A percentile compares a stretch with the other conserved stretches of the same genome.
phyloP scores from a whole-genome alignment of 2,797 vertebrate species.

The Eutrigla gurnardus region DNA sequence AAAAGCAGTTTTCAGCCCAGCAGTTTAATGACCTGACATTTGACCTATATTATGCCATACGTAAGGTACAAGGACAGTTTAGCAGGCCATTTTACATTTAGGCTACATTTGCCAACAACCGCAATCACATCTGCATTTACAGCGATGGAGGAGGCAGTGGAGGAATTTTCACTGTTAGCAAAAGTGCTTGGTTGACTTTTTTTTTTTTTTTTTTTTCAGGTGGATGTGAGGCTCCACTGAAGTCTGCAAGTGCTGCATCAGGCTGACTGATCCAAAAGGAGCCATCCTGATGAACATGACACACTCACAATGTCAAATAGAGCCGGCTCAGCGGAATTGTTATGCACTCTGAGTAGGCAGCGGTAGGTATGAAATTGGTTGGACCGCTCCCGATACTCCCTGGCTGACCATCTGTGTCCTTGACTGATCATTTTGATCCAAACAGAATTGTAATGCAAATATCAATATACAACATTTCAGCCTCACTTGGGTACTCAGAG shows the following conservation, averaged over 20 bases:
- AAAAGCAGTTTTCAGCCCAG: neutral
- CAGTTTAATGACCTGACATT: neutral
- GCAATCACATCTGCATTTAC: constrained; percentile 46
- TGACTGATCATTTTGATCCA: constrained; percentile 65
- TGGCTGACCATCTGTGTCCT: constrained; percentile 69
- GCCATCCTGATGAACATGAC: constrained; percentile 74
- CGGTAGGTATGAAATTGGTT: constrained; percentile 69
- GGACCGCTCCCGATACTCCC: constrained; percentile 51
- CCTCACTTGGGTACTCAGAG: neutral
- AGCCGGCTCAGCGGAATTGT: constrained; percentile 79
- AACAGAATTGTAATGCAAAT: constrained; percentile 56
- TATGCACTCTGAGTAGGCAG: constrained; percentile 69
- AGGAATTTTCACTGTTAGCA: constrained; percentile 53
- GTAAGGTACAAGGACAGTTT: constrained; percentile 15
- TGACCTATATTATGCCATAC: constrained; percentile 12
- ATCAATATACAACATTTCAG: constrained; percentile 52
- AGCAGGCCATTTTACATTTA: constrained; percentile 19
- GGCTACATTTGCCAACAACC: constrained; percentile 9
- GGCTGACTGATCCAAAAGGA: constrained; percentile 71
- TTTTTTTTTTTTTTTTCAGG: constrained; percentile 42
- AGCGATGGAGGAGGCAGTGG: constrained; percentile 38
- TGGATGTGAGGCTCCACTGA: constrained; percentile 68
- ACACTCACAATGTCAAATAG: constrained; percentile 80
- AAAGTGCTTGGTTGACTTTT: constrained; percentile 67
- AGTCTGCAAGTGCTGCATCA: constrained; percentile 73